Conservation (phyloP, 2,797 vertebrate genomes). For the Lepilemur ruficaudatus region DNA sequence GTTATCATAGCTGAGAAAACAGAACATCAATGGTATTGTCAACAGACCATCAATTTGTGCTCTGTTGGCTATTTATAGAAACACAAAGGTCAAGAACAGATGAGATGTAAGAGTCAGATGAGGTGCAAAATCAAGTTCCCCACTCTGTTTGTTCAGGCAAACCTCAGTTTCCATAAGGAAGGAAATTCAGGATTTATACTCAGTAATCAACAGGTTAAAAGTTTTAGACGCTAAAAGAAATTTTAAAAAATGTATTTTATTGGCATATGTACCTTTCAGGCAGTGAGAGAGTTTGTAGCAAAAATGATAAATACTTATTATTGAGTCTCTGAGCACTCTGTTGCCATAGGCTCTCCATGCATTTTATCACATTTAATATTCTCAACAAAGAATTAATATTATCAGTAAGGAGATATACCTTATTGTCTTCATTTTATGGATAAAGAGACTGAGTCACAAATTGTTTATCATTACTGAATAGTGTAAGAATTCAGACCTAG, state of each 20-base stretch:
- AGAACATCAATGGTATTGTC: not conserved
- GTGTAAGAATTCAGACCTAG: not conserved
- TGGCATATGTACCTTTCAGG: not conserved
- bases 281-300: not conserved
- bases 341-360: accelerated
- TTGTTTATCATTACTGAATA: not conserved
- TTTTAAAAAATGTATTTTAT: not conserved
- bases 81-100: not conserved
- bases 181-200: not conserved
- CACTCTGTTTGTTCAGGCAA: not conserved
- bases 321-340: not conserved
- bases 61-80: not conserved
- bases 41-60: not conserved
- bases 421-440: not conserved
- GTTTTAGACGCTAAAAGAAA: not conserved
- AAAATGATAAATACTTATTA: not conserved
- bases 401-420: not conserved
- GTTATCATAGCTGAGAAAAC: conserved; percentile 52
- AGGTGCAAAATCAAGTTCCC: not conserved
- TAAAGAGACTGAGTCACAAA: not conserved
- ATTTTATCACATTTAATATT: not conserved
- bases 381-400: not conserved
- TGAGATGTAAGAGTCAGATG: accelerated
- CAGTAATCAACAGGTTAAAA: not conserved
- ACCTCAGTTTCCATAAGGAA: not conserved